Evolutionary conservation across 2,888 invertebrate genomes (phyloP).

Genomic region (Thecocarcelia acutangulata): DNA sequence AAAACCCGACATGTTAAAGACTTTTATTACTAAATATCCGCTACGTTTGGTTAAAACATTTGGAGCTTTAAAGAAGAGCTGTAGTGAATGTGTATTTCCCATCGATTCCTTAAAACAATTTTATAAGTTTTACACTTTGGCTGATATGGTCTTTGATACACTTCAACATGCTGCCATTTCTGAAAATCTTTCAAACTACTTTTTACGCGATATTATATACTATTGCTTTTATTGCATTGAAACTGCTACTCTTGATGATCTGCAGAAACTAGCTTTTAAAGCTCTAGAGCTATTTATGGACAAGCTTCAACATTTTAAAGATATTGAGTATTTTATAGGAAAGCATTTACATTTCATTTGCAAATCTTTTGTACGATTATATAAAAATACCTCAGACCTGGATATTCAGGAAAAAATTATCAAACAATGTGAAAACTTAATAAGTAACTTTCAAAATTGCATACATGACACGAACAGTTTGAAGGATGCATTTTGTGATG

Average conservation of each 20-base stretch:
- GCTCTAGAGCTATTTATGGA: slow-evolving; percentile 41
- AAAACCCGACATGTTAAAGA: slow-evolving; percentile 43
- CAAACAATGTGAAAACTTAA: slow-evolving; percentile 68
- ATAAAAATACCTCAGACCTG: slow-evolving; percentile 53
- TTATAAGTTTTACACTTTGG: slow-evolving; percentile 74
- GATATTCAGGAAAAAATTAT: slow-evolving; percentile 69
- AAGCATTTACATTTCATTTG: slow-evolving; percentile 73
- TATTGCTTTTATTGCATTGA: slow-evolving; percentile 72
- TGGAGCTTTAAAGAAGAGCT: slow-evolving; percentile 74
- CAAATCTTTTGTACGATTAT: slow-evolving; percentile 71
- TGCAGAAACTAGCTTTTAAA: slow-evolving; percentile 44
- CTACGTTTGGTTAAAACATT: slow-evolving; percentile 74
- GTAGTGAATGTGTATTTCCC: slow-evolving; percentile 72
- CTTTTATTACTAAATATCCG: slow-evolving; percentile 70
- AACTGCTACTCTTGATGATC: slow-evolving; percentile 8
- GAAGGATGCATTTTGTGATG: slow-evolving; percentile 73
- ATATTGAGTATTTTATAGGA: slow-evolving; percentile 56
- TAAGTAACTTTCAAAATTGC: slow-evolving; percentile 65
- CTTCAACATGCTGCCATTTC: slow-evolving; percentile 8
- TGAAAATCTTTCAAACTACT: slow-evolving; percentile 71
- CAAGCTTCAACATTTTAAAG: slow-evolving; percentile 37
- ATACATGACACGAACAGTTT: slow-evolving; percentile 70
- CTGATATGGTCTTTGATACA: slow-evolving; percentile 74
- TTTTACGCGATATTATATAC: slow-evolving; percentile 75
- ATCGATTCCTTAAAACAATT: slow-evolving; percentile 73